Conservation (phyloP, 2,797 vertebrate species). For the Mallotus villosus region DNA sequence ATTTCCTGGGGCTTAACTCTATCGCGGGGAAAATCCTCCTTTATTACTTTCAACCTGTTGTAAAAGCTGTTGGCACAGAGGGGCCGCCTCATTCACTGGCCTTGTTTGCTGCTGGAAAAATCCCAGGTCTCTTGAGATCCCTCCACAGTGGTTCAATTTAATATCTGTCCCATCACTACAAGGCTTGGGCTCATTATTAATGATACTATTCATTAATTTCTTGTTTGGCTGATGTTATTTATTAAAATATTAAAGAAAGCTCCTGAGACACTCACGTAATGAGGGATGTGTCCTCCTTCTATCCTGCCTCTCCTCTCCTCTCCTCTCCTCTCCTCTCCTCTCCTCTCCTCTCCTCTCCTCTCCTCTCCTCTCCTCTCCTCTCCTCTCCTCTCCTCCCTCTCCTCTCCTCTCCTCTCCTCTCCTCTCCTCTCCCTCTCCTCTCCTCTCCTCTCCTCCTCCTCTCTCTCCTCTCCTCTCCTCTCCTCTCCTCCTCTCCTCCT, state of each 20-base stretch:
- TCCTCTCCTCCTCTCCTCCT: conserved; percentile 48
- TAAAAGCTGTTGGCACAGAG: conserved; percentile 99
- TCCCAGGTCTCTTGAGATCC: conserved; percentile 96
- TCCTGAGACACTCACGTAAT: conserved; percentile 93
- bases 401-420: conserved; percentile 45
- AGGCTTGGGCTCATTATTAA: conserved; percentile 99
- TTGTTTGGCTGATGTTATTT: conserved; percentile 99
- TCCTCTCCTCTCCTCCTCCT: conserved; percentile 32
- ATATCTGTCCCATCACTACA: conserved; percentile 99
- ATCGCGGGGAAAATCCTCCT: conserved; percentile 99
- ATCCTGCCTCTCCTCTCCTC: too few species aligned
- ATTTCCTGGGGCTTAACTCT: conserved; percentile 99
- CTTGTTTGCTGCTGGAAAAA: conserved; percentile 99
- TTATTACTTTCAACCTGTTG: conserved; percentile 99
- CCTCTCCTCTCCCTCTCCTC: background rate
- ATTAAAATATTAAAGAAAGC: conserved; percentile 99
- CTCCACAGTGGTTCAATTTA: conserved; percentile 99
- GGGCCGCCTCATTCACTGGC: conserved; percentile 93
- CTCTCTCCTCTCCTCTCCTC: background rate
- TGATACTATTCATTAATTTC: conserved; percentile 99
- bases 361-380: conserved; percentile 11
- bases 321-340: background rate
- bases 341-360: conserved; percentile 12
- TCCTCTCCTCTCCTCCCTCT: conserved; percentile 1
- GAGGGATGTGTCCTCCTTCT: conserved; percentile 86